Evolutionary conservation across 2,888 invertebrate genomes (phyloP).

Genomic region (Pantelozetes paolii): DNA sequence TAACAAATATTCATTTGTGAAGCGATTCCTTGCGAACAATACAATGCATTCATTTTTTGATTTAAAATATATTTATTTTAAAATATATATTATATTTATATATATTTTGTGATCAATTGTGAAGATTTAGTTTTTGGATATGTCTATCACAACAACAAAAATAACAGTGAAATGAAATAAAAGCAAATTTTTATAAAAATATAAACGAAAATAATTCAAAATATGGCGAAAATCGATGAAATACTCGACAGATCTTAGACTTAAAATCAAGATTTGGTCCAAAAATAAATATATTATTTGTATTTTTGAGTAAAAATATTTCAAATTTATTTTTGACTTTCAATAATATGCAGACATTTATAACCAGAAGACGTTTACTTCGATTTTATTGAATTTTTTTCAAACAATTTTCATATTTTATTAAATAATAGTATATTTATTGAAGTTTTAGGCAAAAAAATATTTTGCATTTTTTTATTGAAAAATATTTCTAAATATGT

Average conservation of each 20-base stretch:
- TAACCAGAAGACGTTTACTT: too few species aligned
- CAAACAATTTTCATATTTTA: too few species aligned
- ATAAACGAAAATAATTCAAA: neutral
- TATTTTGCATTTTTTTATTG: too few species aligned
- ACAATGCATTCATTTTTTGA: neutral
- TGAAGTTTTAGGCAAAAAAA: too few species aligned
- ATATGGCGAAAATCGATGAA: neutral
- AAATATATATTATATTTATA: neutral
- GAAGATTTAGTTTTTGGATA: neutral
- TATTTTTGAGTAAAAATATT: constrained; percentile 15
- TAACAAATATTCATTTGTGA: too few species aligned
- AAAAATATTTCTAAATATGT: too few species aligned
- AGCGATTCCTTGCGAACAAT: neutral
- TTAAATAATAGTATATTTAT: too few species aligned
- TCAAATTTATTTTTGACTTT: neutral
- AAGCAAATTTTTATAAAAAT: constrained; percentile 15
- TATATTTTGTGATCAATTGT: neutral
- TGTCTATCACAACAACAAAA: neutral
- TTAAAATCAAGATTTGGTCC: neutral
- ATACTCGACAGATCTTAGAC: neutral
- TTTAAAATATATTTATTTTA: too few species aligned
- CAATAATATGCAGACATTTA: neutral
- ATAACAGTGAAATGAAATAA: constrained; percentile 1
- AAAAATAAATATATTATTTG: constrained; percentile 17
- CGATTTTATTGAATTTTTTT: too few species aligned